Base-by-base conservation (phyloP, 2,797 vertebrate species). In the Prionace glauca region DNA sequence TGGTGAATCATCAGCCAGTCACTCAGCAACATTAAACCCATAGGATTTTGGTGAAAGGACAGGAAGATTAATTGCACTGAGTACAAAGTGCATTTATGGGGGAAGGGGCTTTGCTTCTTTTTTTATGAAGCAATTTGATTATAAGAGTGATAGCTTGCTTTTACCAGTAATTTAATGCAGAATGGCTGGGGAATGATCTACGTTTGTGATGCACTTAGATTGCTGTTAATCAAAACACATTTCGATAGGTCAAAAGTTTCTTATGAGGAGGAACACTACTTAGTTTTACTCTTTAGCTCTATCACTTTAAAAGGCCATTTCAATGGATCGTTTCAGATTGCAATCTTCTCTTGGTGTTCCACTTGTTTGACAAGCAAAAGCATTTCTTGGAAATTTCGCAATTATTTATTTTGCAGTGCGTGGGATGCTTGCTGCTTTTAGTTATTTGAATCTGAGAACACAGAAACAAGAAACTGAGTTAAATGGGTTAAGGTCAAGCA, bases 141-240 rank as follows among this genome's bases (percentile, higher is more conserved):
- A 32, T n/a, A 62, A 60, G 60, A 45, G 41, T 24, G 87, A 90
- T 32, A 60, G 60, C 87, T 88, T 88, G 29, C 60, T 90, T 90
- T 90, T 60, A 90, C 32, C 60, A 62, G 87, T n/a, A 62, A 90
- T 32, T 65, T 90, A 90, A 8, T 90, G 60, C 60, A 90, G 9
- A n/a, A 62, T 62, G 56, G 60, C 29, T 32, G 24, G 56, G 56
- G 29, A 90, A 90, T 65, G 60, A 90, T 62, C 56, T n/a, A 84
- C 20, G 16, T 84, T 65, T 90, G 29, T 65, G 24, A 90, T 90
- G 14, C 87, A n/a, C 81, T 84, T 84, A 84, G 41, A 84, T 84
- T 84, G 81, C 20, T 84, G 87, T 90, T 90, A 60, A 88, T 90
- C 56, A 62, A 90, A 65, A 90, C 45, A 90, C 29, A 65, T 90